A percentile compares a stretch with the other conserved stretches of the same genome.
Conservation (phyloP, 2,797 vertebrate species). For the Alexandromys oeconomus region DNA sequence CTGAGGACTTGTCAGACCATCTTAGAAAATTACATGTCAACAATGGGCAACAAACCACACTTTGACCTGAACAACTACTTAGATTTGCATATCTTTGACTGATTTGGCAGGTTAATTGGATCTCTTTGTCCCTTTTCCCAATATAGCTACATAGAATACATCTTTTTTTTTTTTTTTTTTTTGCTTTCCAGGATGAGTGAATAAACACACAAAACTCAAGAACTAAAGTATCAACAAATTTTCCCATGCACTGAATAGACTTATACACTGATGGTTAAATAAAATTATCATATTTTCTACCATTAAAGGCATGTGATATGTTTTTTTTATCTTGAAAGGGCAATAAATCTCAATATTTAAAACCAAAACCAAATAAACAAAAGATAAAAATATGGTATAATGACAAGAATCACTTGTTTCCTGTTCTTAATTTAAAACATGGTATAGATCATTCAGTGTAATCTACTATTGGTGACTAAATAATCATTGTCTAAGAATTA, state of each 20-base stretch:
- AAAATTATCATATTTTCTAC: neutral
- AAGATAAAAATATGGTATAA: neutral
- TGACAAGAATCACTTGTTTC: slow-evolving; percentile 12
- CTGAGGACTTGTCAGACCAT: neutral
- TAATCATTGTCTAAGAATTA: slow-evolving; percentile 32
- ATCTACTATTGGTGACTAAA: neutral
- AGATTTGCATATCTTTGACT: neutral
- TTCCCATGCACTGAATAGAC: neutral
- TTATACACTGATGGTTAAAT: neutral
- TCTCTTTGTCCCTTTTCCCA: neutral
- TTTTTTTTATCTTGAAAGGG: neutral
- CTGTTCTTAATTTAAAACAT: slow-evolving; percentile 32
- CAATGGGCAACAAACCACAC: neutral
- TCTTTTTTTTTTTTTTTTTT: neutral
- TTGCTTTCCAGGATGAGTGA: neutral
- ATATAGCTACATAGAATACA: neutral
- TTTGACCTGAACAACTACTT: neutral
- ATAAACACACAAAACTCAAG: neutral
- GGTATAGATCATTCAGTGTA: neutral
- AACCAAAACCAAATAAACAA: neutral
- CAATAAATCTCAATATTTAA: neutral
- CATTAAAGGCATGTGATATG: too few species aligned
- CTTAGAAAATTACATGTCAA: neutral
- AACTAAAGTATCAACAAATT: neutral
- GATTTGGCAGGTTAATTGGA: neutral